Evolutionary conservation across 2,888 invertebrate genomes (phyloP), one percentile per base, ranked within the genome.

Genomic region (Lutraria lutraria): DNA sequence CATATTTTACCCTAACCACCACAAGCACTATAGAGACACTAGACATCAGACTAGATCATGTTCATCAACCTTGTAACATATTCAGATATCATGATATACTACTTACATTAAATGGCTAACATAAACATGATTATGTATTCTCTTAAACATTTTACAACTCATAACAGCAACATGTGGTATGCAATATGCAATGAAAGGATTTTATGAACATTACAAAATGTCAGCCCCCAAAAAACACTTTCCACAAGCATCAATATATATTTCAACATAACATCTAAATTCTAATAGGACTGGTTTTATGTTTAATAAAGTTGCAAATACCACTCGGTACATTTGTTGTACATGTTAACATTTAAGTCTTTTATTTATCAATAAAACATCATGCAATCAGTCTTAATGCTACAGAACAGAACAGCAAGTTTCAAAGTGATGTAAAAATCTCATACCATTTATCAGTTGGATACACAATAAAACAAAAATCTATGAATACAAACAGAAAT

Each of bases 381-480:
- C 25, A 25, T 21, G n/a, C 63, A 68, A n/a, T 25, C 43, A 43
- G 43, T 43, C 43, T 2, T 43, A 4, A 43, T 43, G 43, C 8
- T 4, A 8, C 43, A 43, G 43, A 43, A 43, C 43, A 43, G 8
- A 43, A 43, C 8, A n/a, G n/a, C n/a, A n/a, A n/a, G 43, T 43
- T 8, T 43, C 43, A 8, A 43, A 43, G 43, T 68, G 63, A 4
- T 25, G n/a, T 25, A 68, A 68, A 68, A 68, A 25, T 25, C 63
- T 68, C 25, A 25, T 12, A 25, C n/a, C 19, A 25, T 68, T 68
- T 25, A 68, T 68, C 12, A 68, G 12, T 68, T 68, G 25, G 63
- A 68, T 25, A 68, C 25, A 68, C 63, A 25, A 68, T 25, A 68
- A n/a, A 68, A 68, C 63, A 68, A 68, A 68, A n/a, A 25, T 68